Evolutionary conservation across 2,113 vertebrate species (phyloP), one percentile per base, ranked within the genome.

Genomic region (Pelobates fuscus): DNA sequence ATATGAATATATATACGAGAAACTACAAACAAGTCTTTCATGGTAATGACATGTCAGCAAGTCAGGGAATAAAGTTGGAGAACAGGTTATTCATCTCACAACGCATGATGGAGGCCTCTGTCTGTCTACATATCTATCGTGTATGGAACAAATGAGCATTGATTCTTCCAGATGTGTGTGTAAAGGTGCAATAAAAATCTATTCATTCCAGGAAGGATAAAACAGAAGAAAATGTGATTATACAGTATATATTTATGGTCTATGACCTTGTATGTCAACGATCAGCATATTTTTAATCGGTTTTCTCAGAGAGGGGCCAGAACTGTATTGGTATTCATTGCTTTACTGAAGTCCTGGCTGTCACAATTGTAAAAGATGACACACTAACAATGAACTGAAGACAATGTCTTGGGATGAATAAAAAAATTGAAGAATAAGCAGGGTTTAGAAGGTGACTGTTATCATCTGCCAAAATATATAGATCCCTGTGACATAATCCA

Each of bases 281-380:
- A 66, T 65, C 71, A 74, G 46, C 71, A 66, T 41, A 66, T 74
- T 64, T 64, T 57, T 46, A 65, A 66, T 65, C 64, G 57, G 30
- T n/a, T 67, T n/a, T 12, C 30, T 67, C 60, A 61, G 29, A 54
- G 46, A 66, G 46, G 49, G 37, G 54, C 17, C 18, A 17, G 4
- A n/a, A 44, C 30, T 62, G 11, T 27, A 71, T 71, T 71, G 60
- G 49, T 71, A 71, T 71, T 71, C 41, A 63, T 71, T 71, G 70
- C 58, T 44, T 32, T 27, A 18, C n/a, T 49, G 30, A 62, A 71
- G 41, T 57, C 30, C 41, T 71, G 59, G 70, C 70, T 71, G 70
- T 62, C 70, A 63, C 20, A 71, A 61, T 43, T 10, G 43, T 24
- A 70, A 70, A 66, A 58, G 37, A 25, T 46, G 37, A 70, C 55